Conservation (phyloP, 2,113 vertebrate species). For the Sisor rabdophorus region DNA sequence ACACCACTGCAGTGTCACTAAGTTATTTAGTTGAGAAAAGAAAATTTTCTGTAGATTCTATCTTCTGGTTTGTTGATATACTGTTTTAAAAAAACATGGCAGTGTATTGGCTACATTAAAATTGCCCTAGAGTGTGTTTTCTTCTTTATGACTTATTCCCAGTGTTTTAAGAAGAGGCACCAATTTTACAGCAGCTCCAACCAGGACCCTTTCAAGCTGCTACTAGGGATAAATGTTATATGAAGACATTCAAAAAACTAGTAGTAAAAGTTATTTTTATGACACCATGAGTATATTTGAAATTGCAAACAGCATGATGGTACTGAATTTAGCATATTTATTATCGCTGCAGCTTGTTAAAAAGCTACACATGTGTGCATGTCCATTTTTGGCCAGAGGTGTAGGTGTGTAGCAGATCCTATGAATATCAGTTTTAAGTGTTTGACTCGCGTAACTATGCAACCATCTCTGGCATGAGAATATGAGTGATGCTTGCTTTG, state of each 20-base stretch:
- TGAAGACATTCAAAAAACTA: too few species aligned
- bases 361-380: neutral
- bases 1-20: too few species aligned
- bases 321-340: neutral
- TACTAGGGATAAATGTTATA: neutral
- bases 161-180: neutral
- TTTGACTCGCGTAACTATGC: slow-evolving; percentile 24
- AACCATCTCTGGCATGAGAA: slow-evolving; percentile 41
- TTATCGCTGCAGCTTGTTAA: neutral
- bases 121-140: neutral
- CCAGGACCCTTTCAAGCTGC: neutral
- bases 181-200: too few species aligned
- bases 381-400: slow-evolving; percentile 19
- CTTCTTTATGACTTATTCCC: neutral
- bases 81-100: too few species aligned
- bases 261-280: too few species aligned
- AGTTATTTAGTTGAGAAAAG: too few species aligned
- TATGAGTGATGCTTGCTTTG: slow-evolving; percentile 48
- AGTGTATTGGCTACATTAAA: neutral
- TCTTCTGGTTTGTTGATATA: too few species aligned
- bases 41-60: too few species aligned
- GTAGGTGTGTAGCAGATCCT: slow-evolving; percentile 13
- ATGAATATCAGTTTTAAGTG: slow-evolving; percentile 37
- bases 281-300: too few species aligned
- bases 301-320: too few species aligned